Conservation (phyloP, 2,888 invertebrate species). For the Synergus gifuensis region DNA sequence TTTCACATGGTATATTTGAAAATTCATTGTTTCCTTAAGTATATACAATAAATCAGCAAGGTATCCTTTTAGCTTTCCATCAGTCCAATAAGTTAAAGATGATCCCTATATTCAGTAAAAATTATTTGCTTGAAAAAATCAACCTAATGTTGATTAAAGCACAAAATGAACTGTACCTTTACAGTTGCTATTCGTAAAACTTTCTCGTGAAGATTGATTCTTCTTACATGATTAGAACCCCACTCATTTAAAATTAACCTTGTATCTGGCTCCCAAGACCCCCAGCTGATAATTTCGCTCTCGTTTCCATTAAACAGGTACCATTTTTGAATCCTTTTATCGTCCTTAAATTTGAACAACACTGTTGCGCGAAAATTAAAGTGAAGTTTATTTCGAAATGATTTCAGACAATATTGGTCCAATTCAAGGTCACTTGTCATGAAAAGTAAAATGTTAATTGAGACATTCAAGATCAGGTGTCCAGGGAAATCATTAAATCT, state of each 20-base stretch:
- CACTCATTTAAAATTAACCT: constrained; percentile 44
- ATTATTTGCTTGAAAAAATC: too few species aligned
- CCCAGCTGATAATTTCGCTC: constrained; percentile 43
- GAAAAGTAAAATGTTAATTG: not conserved
- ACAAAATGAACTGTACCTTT: constrained; percentile 47
- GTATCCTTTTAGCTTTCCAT: not conserved
- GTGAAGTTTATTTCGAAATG: not conserved
- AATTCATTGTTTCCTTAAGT: constrained; percentile 52
- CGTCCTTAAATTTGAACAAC: constrained; percentile 57
- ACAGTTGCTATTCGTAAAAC: constrained; percentile 54
- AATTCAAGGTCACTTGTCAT: not conserved
- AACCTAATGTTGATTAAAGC: not conserved
- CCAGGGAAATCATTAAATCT: not conserved
- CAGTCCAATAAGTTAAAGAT: not conserved
- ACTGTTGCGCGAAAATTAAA: constrained; percentile 43
- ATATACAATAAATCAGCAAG: not conserved
- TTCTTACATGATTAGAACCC: constrained; percentile 53
- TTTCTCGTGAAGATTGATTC: constrained; percentile 56
- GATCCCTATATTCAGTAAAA: not conserved
- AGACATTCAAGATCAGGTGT: not conserved
- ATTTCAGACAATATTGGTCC: not conserved
- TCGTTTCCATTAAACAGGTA: constrained; percentile 51
- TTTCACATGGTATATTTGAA: constrained; percentile 45
- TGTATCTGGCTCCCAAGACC: constrained; percentile 47
- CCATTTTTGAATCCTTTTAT: constrained; percentile 58